phyloP scores from a whole-genome alignment of 2,113 vertebrate species.

The Hippocampus zosterae region DNA sequence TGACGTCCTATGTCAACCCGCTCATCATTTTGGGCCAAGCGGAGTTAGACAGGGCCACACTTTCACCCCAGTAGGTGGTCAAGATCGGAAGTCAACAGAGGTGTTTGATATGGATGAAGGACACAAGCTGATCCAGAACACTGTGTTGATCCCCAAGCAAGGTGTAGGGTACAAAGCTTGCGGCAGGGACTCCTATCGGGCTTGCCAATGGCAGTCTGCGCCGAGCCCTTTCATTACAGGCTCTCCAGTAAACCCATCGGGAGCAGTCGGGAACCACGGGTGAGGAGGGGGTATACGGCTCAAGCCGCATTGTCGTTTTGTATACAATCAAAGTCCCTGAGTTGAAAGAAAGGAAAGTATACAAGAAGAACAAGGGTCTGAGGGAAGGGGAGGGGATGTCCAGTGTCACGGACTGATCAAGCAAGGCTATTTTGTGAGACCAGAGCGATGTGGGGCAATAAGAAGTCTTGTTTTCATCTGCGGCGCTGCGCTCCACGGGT shows the following conservation, averaged over 20 bases:
- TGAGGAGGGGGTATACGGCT: slow-evolving; percentile 20
- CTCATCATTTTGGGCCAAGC: slow-evolving; percentile 70
- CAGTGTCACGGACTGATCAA: slow-evolving; percentile 74
- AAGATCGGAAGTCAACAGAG: slow-evolving; percentile 47
- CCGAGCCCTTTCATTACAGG: slow-evolving; percentile 69
- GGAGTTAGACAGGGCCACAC: slow-evolving; percentile 14
- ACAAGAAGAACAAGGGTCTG: slow-evolving; percentile 37
- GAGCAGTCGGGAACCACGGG: slow-evolving; percentile 44
- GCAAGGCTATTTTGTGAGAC: slow-evolving; percentile 74
- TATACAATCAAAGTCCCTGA: slow-evolving; percentile 49
- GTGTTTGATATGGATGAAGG: slow-evolving; percentile 66
- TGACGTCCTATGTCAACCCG: slow-evolving; percentile 64
- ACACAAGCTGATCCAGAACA: slow-evolving; percentile 61
- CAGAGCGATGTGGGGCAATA: slow-evolving; percentile 70
- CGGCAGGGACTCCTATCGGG: slow-evolving; percentile 57
- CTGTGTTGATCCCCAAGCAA: slow-evolving; percentile 66
- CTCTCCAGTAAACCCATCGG: slow-evolving; percentile 61
- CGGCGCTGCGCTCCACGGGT: slow-evolving; percentile 70
- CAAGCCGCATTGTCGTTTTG: slow-evolving; percentile 59
- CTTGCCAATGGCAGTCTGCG: slow-evolving; percentile 65
- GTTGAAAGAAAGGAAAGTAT: slow-evolving; percentile 41
- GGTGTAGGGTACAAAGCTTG: slow-evolving; percentile 49
- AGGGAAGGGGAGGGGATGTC: slow-evolving; percentile 22
- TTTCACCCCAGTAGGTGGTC: slow-evolving; percentile 51
- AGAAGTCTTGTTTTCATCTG: slow-evolving; percentile 78